phyloP scores from a whole-genome alignment of 2,888 invertebrate species.

The Spialia ferax region DNA sequence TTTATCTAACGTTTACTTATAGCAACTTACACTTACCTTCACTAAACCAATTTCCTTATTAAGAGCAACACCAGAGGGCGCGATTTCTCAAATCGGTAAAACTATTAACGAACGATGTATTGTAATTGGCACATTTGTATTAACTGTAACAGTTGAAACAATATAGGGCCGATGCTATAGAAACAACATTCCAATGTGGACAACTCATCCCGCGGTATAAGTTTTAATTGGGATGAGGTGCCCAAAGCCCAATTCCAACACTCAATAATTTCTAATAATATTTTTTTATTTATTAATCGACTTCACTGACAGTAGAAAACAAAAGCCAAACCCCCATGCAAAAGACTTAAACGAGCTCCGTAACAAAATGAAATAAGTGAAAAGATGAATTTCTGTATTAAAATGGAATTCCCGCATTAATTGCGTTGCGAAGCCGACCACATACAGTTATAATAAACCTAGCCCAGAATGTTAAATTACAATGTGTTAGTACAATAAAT shows the following conservation, averaged over 20 bases:
- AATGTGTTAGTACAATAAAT: slow-evolving; percentile 42
- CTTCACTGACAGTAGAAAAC: neutral
- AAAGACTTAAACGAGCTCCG: neutral
- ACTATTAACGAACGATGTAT: neutral
- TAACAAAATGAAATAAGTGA: neutral
- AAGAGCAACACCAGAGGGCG: slow-evolving; percentile 4
- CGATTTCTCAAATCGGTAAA: slow-evolving; percentile 7
- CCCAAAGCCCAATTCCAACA: no score
- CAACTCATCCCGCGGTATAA: no score
- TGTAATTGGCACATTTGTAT: neutral
- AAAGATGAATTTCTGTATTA: slow-evolving; percentile 9
- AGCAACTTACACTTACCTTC: neutral
- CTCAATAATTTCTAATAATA: no score
- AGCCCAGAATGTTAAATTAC: slow-evolving; percentile 40
- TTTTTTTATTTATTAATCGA: no score
- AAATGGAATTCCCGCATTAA: slow-evolving; percentile 25
- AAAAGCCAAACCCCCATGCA: neutral
- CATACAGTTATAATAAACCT: slow-evolving; percentile 34
- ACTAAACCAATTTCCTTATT: slow-evolving; percentile 2
- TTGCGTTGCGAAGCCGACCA: slow-evolving; percentile 16
- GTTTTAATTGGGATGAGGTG: no score
- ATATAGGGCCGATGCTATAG: no score
- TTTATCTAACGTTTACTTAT: neutral
- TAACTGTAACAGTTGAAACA: neutral
- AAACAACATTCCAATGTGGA: no score